phyloP scores from a whole-genome alignment of 2,797 vertebrate genomes.

The Paguma larvata region DNA sequence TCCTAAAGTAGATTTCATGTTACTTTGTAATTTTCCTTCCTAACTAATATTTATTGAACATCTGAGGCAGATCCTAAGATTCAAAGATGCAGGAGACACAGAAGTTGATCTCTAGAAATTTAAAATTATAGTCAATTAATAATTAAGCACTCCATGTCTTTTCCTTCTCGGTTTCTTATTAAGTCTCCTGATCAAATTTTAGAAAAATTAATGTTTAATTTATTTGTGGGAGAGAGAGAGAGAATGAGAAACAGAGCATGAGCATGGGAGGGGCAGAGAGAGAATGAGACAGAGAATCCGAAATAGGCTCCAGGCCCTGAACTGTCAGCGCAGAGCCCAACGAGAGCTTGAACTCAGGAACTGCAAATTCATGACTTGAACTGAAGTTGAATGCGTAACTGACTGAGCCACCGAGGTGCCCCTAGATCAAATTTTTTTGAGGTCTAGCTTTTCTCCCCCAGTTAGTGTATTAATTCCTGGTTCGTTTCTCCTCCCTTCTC shows the following conservation, averaged over 20 bases:
- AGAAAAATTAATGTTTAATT: too few relatives aligned
- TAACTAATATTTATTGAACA: background rate
- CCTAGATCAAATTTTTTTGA: background rate
- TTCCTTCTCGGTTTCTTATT: background rate
- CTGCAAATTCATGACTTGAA: too few relatives aligned
- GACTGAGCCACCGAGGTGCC: too few relatives aligned
- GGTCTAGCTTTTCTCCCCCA: background rate
- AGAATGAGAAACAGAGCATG: too few relatives aligned
- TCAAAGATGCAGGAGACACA: background rate
- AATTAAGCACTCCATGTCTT: background rate
- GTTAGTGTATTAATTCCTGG: background rate
- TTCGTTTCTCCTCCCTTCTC: background rate
- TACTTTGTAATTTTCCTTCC: background rate
- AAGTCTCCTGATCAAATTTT: background rate
- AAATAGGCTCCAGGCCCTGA: too few relatives aligned
- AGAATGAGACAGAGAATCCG: too few relatives aligned
- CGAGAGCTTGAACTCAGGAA: too few relatives aligned
- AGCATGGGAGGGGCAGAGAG: too few relatives aligned
- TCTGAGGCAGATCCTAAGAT: background rate
- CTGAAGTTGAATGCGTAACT: too few relatives aligned
- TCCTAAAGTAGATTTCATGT: background rate
- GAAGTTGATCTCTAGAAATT: background rate
- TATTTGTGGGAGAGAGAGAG: too few relatives aligned
- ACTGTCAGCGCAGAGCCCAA: too few relatives aligned
- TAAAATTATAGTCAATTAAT: slow-evolving; percentile 36